Evolutionary conservation across 1,140 invertebrate species (phyloP).

Genomic region (Venustaconcha ellipsiformis): DNA sequence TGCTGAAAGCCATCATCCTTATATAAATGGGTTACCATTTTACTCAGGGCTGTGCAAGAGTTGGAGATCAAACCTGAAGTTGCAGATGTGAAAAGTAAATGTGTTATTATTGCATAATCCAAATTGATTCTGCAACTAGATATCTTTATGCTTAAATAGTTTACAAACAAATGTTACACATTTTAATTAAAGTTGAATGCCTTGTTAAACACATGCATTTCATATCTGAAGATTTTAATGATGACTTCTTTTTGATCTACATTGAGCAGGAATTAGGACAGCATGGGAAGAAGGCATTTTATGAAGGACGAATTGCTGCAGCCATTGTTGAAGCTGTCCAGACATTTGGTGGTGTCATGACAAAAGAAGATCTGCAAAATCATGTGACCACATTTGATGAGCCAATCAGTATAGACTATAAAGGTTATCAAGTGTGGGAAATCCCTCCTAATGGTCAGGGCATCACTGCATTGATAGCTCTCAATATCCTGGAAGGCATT

Average conservation of each 20-base stretch:
- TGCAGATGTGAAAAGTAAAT: too few species aligned
- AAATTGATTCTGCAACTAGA: too few species aligned
- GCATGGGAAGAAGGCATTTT: constrained; percentile 65
- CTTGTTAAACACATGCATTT: not conserved
- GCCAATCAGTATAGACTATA: constrained; percentile 60
- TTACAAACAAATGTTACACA: not conserved
- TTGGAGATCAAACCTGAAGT: too few species aligned
- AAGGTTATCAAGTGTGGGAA: constrained; percentile 59
- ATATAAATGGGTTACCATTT: too few species aligned
- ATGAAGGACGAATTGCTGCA: constrained; percentile 64
- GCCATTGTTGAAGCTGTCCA: constrained; percentile 63
- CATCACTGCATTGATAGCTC: constrained; percentile 62
- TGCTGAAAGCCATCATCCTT: too few species aligned
- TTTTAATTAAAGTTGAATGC: not conserved
- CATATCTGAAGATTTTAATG: not conserved
- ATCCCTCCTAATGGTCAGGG: constrained; percentile 69
- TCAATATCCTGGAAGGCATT: constrained; percentile 66
- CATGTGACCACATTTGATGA: constrained; percentile 61
- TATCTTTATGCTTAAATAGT: too few species aligned
- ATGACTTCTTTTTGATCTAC: not conserved
- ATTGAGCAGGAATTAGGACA: constrained; percentile 53
- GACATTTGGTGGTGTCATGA: constrained; percentile 63
- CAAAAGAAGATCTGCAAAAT: constrained; percentile 61
- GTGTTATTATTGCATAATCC: not conserved
- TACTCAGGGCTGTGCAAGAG: too few species aligned